Base-by-base conservation (phyloP, 2,797 vertebrate species). In the Prunella strophiata region DNA sequence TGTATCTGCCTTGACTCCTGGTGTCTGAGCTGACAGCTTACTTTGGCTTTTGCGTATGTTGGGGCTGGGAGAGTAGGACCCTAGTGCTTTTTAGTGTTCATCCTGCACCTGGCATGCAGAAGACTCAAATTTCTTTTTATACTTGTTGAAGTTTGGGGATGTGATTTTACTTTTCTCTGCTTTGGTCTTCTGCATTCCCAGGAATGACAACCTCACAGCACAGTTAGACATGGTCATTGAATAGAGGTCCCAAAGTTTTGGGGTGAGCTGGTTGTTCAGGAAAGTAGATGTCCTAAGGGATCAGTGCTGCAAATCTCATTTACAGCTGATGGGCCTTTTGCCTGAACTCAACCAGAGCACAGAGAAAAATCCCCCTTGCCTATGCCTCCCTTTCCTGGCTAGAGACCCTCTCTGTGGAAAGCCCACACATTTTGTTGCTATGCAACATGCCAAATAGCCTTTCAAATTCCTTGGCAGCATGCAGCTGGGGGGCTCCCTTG, bases 341-440 rank as follows among this genome's bases (percentile, higher is more conserved):
- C 70, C 61, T 30, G 23, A 84, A 58, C 34, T 74, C 18, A 77
- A 21, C 21, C 9, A 3, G 0, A 32, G 26, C 6, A 47, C 32
- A 40, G 16, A 36, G 45, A 26, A 76, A 73, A 63, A 9, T 4
- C 2, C 1, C 3, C 2, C 11, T 3, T 7, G 1, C 18, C 15
- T n/a, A 16, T 2, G 5, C 10, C 7, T 23, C 42, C 26, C 6
- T 42, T 52, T 55, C 16, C 29, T 51, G 27, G 34, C 36, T 8
- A 2, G 18, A 66, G 77, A 47, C 26, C 9, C 8, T 65, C 20
- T 59, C 30, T 1, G 5, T 55, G 58, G 66, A 67, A 38, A 40
- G 13, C 40, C 40, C 12, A 10, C 34, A 9, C 1, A 6, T n/a
- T 50, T 32, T 30, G 12, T 40, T 54, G 23, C 34, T 8, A 34